Base-by-base conservation (phyloP, 2,113 vertebrate species). In the Rhombomys opimus region DNA sequence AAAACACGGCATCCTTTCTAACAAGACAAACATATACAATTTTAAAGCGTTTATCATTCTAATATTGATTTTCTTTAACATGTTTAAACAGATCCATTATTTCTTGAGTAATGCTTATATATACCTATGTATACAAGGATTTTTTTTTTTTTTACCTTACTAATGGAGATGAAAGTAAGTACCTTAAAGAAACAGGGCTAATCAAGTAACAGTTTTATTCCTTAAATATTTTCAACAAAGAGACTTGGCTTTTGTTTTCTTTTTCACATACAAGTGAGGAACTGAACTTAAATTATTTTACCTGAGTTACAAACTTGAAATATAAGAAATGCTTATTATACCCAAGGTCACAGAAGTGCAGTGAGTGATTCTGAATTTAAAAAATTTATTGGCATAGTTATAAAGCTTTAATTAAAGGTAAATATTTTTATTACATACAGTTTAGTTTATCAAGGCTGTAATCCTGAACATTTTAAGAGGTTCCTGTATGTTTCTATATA, bases 81-180 rank as follows among this genome's bases (percentile, higher is more conserved):
- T 72, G 96, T 96, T 92, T 57, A 94, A 96, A 84, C 9, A n/a
- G 57, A 93, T 35, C 11, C 0, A 86, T 92, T 17, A 92, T 70
- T 90, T 95, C 32, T 65, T 67, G 32, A 4, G 5, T 23, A 70
- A 80, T 61, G 23, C 3, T 65, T 88, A 23, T 50, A 81, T 10
- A 67, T 63, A 91, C 87, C 38, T 76, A 76, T 2, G 85, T 38
- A 89, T 3, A n/a, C 1, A 85, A 85, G 46, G 14, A 78, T 76
- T n/a, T 41, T 41, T 41, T 41, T 41, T 86, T 76, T 38, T 63
- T 92, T 93, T 75, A 93, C 72, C 61, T 20, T 89, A 50, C 3
- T 82, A 6, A 86, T 35, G 38, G 14, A 93, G 27, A 91, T 20
- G 72, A 87, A 76, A 59, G 5, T 11, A 86, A 91, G 32, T 93